phyloP scores from a whole-genome alignment of 2,797 vertebrate genomes.

The Hippoglossus hippoglossus region DNA sequence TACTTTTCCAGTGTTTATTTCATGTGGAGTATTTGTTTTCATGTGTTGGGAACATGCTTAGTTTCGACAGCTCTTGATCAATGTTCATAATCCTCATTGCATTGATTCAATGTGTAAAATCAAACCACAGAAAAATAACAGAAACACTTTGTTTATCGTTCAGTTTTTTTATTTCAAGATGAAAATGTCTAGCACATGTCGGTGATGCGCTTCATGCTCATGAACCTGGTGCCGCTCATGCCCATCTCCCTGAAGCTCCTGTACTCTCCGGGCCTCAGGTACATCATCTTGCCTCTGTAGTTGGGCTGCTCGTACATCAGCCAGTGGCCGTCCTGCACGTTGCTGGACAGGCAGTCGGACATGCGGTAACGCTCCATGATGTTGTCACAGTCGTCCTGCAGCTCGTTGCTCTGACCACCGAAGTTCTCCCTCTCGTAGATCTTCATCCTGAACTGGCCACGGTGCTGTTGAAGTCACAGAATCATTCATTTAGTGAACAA shows the following conservation, averaged over 20 bases:
- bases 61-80: too few relatives aligned
- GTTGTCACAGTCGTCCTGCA: slow-evolving; percentile 73
- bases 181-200: slow-evolving; percentile 52
- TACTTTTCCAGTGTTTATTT: background rate
- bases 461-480: slow-evolving; percentile 43
- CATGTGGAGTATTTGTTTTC: background rate
- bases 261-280: slow-evolving; percentile 77
- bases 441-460: slow-evolving; percentile 61
- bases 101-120: too few relatives aligned
- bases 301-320: slow-evolving; percentile 72
- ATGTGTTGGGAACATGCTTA: background rate
- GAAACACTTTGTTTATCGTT: background rate
- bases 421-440: slow-evolving; percentile 75
- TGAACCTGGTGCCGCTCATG: slow-evolving; percentile 48
- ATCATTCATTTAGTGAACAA: background rate
- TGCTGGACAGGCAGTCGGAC: slow-evolving; percentile 67
- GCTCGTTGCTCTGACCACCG: slow-evolving; percentile 61
- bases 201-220: slow-evolving; percentile 70
- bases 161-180: slow-evolving; percentile 40
- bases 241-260: slow-evolving; percentile 68
- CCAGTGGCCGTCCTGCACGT: slow-evolving; percentile 76
- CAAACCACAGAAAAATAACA: slow-evolving; percentile 5
- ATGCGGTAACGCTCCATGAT: slow-evolving; percentile 70
- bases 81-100: too few relatives aligned
- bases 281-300: slow-evolving; percentile 73